A percentile compares a stretch with the other conserved stretches of the same genome.
Conservation (phyloP, 2,888 invertebrate genomes). For the Drosophila paracracens region DNA sequence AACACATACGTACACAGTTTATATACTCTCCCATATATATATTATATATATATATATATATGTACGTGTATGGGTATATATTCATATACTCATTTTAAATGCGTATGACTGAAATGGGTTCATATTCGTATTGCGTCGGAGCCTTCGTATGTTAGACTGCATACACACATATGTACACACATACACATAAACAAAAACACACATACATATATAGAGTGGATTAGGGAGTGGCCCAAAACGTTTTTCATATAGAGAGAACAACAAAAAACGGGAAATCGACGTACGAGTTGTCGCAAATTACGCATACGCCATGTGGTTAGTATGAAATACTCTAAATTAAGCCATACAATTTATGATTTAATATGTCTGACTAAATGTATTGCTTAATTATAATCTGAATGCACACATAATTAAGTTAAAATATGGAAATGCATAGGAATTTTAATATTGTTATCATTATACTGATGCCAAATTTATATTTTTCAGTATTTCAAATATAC, state of each 20-base stretch:
- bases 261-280: conserved; percentile 22
- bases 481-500: too few species aligned
- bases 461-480: too few species aligned
- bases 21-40: conserved; percentile 31
- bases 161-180: conserved; percentile 30
- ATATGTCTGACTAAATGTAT: background rate
- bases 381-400: background rate
- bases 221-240: conserved; percentile 58
- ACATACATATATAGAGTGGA: conserved; percentile 31
- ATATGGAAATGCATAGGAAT: too few species aligned
- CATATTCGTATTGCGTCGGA: conserved; percentile 46
- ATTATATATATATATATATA: background rate
- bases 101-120: conserved; percentile 69
- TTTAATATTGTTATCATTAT: too few species aligned
- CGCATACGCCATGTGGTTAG: conserved; percentile 57
- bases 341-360: background rate
- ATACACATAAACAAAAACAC: background rate
- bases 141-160: conserved; percentile 40
- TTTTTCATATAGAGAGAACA: conserved; percentile 15
- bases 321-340: background rate
- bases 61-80: conserved; percentile 9
- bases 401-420: background rate
- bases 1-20: conserved; percentile 13
- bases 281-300: conserved; percentile 44
- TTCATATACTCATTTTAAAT: conserved; percentile 56